phyloP scores from a whole-genome alignment of 2,113 vertebrate genomes.

The Hippopotamus amphibius region DNA sequence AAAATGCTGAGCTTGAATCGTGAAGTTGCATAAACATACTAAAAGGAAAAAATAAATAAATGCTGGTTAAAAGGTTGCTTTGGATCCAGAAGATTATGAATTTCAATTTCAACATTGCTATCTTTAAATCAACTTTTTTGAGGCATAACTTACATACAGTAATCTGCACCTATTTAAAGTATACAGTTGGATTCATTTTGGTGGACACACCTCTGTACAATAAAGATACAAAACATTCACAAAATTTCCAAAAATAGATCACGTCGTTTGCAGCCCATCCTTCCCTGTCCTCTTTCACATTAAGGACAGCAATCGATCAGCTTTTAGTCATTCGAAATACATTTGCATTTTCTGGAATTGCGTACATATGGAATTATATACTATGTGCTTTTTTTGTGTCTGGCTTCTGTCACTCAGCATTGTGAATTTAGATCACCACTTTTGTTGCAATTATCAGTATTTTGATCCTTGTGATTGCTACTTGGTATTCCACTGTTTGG shows the following conservation, averaged over 20 bases:
- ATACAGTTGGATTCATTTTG: neutral
- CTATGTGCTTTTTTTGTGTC: neutral
- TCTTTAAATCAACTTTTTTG: neutral
- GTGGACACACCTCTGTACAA: neutral
- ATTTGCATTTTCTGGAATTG: neutral
- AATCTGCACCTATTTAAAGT: neutral
- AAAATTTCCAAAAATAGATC: neutral
- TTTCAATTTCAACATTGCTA: neutral
- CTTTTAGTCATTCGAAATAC: neutral
- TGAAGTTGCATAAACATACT: too few species aligned
- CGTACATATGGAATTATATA: neutral
- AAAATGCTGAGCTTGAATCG: neutral
- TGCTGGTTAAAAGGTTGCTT: neutral
- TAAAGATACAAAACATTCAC: neutral
- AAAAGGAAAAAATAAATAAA: neutral
- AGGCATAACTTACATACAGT: neutral
- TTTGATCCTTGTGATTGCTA: neutral
- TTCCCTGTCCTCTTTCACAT: neutral
- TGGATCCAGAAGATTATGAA: neutral
- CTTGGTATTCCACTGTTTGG: neutral
- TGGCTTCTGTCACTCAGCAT: neutral
- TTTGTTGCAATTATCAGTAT: neutral
- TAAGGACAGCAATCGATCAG: neutral
- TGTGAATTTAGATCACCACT: neutral
- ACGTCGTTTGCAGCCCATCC: neutral